phyloP scores from a whole-genome alignment of 2,113 vertebrate genomes.

The Salvelinus alpinus region DNA sequence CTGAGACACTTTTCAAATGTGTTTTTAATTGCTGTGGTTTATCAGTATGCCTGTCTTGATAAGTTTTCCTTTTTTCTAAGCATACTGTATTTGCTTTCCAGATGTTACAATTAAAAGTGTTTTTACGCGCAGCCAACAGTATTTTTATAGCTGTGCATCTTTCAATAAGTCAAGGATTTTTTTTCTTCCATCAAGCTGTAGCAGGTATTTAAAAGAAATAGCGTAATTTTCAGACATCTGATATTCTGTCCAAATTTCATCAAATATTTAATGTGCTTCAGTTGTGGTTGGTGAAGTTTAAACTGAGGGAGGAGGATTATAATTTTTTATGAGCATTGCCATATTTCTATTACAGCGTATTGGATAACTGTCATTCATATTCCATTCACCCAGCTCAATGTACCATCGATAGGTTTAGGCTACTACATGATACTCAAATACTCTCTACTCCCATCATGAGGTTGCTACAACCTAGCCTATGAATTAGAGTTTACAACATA shows the following conservation, averaged over 20 bases:
- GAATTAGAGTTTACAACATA: no score
- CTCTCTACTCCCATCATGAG: no score
- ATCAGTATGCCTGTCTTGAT: not conserved
- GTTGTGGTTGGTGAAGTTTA: no score
- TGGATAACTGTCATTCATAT: no score
- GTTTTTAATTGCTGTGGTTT: not conserved
- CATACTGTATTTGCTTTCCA: slow-evolving; percentile 13
- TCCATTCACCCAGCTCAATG: no score
- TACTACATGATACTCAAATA: no score
- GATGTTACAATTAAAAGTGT: slow-evolving; percentile 17
- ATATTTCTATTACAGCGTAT: no score
- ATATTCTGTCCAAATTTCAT: not conserved
- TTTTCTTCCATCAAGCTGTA: not conserved
- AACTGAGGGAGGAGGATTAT: no score
- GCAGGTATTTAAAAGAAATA: not conserved
- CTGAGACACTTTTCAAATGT: not conserved
- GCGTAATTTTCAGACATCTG: not conserved
- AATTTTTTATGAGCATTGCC: no score
- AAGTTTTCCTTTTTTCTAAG: slow-evolving; percentile 10
- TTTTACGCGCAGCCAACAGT: slow-evolving; percentile 20
- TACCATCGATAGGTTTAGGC: no score
- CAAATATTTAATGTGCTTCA: slow-evolving; percentile 1
- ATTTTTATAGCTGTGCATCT: slow-evolving; percentile 41
- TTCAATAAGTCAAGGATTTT: slow-evolving; percentile 30
- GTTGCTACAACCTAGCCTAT: no score